A percentile compares a stretch with the other conserved stretches of the same genome.
Conservation (phyloP, 2,888 invertebrate species). For the Orchestes rusci region DNA sequence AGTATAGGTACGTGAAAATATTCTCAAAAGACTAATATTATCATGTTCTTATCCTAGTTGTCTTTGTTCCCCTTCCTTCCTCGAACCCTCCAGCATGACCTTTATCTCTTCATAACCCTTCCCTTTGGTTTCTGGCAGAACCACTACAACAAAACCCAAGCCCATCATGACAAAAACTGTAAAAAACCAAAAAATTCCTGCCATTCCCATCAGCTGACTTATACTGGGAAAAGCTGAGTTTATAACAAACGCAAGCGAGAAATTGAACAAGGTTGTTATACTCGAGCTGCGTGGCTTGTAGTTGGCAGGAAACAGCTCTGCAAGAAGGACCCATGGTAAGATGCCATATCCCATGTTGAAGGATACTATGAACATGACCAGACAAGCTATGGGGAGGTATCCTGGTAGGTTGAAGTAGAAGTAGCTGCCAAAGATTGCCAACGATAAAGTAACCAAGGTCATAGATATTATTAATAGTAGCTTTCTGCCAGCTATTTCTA, state of each 20-base stretch:
- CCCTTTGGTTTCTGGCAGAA: constrained; percentile 34
- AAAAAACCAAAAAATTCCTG: constrained; percentile 30
- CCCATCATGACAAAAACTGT: constrained; percentile 23
- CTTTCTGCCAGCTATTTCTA: constrained; percentile 66
- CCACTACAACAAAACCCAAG: constrained; percentile 24
- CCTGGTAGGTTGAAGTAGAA: constrained; percentile 26
- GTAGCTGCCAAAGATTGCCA: constrained; percentile 25
- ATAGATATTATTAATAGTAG: constrained; percentile 58
- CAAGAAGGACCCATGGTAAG: constrained; percentile 73
- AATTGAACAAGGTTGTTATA: constrained; percentile 39
- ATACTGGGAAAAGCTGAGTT: constrained; percentile 30
- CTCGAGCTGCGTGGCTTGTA: constrained; percentile 53
- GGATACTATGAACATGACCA: constrained; percentile 63
- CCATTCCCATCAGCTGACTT: constrained; percentile 26
- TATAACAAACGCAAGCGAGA: constrained; percentile 26
- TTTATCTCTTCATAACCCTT: constrained; percentile 29
- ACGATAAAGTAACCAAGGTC: constrained; percentile 53
- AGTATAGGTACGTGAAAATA: too few relatives aligned
- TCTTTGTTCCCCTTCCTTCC: too few relatives aligned
- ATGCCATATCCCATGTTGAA: constrained; percentile 68
- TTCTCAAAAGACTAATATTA: too few relatives aligned
- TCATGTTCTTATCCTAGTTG: too few relatives aligned
- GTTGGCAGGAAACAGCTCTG: constrained; percentile 72
- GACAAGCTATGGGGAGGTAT: constrained; percentile 62
- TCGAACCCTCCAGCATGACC: too few relatives aligned